Evolutionary conservation across 30 jellyfish, hydroid and myxozoan species (phyloP).

Genomic region (Hydractinia echinata): DNA sequence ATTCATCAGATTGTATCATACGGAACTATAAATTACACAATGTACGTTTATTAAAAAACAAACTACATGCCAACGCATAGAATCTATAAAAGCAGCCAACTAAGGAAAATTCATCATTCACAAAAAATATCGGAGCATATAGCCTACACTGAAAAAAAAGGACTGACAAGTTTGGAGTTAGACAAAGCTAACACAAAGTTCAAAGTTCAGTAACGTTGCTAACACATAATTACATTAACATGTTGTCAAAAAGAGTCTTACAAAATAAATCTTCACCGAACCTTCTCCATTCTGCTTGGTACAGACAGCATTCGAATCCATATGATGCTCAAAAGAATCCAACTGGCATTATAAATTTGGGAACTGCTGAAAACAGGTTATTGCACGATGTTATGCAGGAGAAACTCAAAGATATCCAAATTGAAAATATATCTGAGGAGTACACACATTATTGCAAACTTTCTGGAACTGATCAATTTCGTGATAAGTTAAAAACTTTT

Average conservation of each 20-base stretch:
- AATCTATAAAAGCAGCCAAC: too few relatives aligned
- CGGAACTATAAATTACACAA: too few relatives aligned
- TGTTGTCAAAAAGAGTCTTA: constrained; percentile 4
- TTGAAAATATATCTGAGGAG: constrained; percentile 34
- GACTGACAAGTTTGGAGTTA: too few relatives aligned
- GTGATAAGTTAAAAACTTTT: constrained; percentile 51
- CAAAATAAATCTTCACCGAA: background rate
- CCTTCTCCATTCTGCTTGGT: constrained; percentile 33
- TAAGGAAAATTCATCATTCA: too few relatives aligned
- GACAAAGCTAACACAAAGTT: background rate
- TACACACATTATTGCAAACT: constrained; percentile 42
- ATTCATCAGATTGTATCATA: too few relatives aligned
- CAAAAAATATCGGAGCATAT: too few relatives aligned
- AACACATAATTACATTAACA: background rate
- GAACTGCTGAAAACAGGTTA: constrained; percentile 65
- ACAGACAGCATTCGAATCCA: constrained; percentile 42
- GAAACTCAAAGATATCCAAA: constrained; percentile 22
- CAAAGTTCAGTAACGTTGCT: background rate
- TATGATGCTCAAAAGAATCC: constrained; percentile 47
- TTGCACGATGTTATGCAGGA: constrained; percentile 38
- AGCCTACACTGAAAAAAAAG: too few relatives aligned
- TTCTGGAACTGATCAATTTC: constrained; percentile 46
- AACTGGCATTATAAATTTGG: constrained; percentile 66
- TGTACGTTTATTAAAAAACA: too few relatives aligned
- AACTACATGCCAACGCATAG: too few relatives aligned